Base-by-base conservation (phyloP, 2,888 invertebrate genomes). In the Scaptomyza tumidula region DNA sequence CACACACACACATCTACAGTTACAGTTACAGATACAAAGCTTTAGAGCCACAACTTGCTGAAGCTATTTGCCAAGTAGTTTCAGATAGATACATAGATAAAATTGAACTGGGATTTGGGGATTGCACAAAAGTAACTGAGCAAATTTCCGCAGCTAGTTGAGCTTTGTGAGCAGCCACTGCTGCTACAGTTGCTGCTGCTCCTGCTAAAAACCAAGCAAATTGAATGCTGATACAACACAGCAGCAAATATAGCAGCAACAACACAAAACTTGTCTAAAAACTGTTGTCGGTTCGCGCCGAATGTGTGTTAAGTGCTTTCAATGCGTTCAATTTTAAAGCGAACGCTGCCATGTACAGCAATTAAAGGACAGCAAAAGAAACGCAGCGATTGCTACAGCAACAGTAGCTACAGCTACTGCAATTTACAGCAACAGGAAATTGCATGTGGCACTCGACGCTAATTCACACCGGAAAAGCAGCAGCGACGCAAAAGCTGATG, bases 61-160 rank as follows among this genome's bases (percentile, higher is more conserved):
- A 54, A 66, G 75, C 72, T 83, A 83, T 83, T 88, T 82, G 73
- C 78, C 84, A 72, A 79, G 78, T 72, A 81, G 79, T 88, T 86
- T 75, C 80, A 80, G 80, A 83, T 88, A 86, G 80, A 86, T 83
- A 88, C 88, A 86, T 86, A 80, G 89, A 85, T 86, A 82, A 85
- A 89, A 86, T 86, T 86, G 86, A 85, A 86, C 89, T 88, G 86
- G 86, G 86, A 86, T 82, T 87, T 89, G 72, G 86, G 89, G 86
- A 85, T 82, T 82, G 75, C 88, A 80, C 89, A 80, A 86, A 80
- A 86, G 86, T 82, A 86, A 89, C 86, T 89, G 87, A 86, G 87
- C 87, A 85, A 86, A 86, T 89, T 86, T 88, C 82, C 82, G 82
- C 88, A 87, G 83, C 86, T 82, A 86, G 88, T 75, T 80, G 72